Percentiles rank a stretch among this genome's conserved stretches.
phyloP scores from a whole-genome alignment of 35 echinoderm and acorn worm genomes.

The Amphiura filiformis region DNA sequence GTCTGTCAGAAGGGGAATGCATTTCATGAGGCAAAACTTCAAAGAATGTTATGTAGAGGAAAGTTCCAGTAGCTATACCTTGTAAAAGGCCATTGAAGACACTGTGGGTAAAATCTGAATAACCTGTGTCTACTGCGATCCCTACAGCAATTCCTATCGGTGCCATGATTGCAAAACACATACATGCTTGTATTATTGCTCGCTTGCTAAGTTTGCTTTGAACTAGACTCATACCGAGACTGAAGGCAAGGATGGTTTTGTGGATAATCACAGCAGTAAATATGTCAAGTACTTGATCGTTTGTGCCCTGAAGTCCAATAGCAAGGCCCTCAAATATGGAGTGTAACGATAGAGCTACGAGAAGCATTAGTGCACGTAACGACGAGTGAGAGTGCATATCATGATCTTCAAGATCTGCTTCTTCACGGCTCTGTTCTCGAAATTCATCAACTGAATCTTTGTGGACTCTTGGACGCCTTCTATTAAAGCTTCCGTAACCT shows the following conservation, averaged over 20 bases:
- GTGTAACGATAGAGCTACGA: constrained; percentile 76
- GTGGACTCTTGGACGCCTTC: background rate
- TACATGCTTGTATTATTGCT: constrained; percentile 52
- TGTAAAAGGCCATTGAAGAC: constrained; percentile 69
- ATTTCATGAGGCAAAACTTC: constrained; percentile 95
- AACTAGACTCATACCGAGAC: constrained; percentile 77
- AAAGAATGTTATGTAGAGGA: constrained; percentile 95
- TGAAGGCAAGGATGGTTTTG: constrained; percentile 88
- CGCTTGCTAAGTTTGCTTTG: constrained; percentile 55
- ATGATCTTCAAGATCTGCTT: constrained; percentile 29
- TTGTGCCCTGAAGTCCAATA: constrained; percentile 56
- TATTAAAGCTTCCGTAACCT: background rate
- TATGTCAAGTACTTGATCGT: constrained; percentile 40
- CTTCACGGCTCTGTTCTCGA: background rate
- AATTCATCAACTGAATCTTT: background rate
- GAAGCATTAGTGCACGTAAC: constrained; percentile 62
- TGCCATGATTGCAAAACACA: constrained; percentile 85
- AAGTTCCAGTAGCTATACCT: constrained; percentile 85
- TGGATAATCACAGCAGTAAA: constrained; percentile 83
- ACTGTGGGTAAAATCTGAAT: constrained; percentile 53
- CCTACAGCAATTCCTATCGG: constrained; percentile 71
- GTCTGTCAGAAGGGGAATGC: constrained; percentile 50
- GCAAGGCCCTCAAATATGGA: constrained; percentile 92
- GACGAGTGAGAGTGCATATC: constrained; percentile 61
- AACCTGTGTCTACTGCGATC: constrained; percentile 40